Evolutionary conservation across 2,797 vertebrate genomes (phyloP).

Genomic region (Chaetodon trifasciatus): DNA sequence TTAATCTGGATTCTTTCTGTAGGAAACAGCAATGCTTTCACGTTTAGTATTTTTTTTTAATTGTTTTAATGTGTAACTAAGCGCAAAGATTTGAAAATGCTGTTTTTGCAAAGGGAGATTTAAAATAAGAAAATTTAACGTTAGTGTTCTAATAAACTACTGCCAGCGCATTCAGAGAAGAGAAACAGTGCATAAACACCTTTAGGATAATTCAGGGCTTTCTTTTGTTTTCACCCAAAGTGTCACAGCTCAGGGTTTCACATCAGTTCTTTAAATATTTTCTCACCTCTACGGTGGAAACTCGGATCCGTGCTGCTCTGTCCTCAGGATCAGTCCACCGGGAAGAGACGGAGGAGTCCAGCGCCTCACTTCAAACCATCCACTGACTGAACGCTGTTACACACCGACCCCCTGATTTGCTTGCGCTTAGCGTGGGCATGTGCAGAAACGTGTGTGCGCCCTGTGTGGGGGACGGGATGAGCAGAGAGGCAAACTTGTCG

Average conservation of each 20-base stretch:
- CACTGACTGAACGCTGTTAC: conserved; percentile 3
- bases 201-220: not conserved
- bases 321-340: conserved; percentile 6
- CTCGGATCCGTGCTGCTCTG: conserved; percentile 12
- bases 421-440: conserved; percentile 18
- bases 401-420: not conserved
- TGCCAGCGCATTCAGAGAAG: too few species aligned
- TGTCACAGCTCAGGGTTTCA: not conserved
- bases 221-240: not conserved
- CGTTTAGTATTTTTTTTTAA: too few species aligned
- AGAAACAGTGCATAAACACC: not conserved
- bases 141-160: not conserved
- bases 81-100: too few species aligned
- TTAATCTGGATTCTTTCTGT: not conserved
- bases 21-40: not conserved
- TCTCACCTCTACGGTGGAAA: conserved; percentile 49
- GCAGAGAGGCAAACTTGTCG: conserved; percentile 34
- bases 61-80: too few species aligned
- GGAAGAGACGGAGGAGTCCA: conserved; percentile 13
- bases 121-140: not conserved
- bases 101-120: too few species aligned
- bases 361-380: conserved; percentile 41
- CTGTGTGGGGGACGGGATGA: conserved; percentile 8
- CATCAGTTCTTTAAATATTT: not conserved
- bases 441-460: conserved; percentile 2